Base-by-base conservation (phyloP, 1,140 invertebrate species). In the Drosophila mayri region DNA sequence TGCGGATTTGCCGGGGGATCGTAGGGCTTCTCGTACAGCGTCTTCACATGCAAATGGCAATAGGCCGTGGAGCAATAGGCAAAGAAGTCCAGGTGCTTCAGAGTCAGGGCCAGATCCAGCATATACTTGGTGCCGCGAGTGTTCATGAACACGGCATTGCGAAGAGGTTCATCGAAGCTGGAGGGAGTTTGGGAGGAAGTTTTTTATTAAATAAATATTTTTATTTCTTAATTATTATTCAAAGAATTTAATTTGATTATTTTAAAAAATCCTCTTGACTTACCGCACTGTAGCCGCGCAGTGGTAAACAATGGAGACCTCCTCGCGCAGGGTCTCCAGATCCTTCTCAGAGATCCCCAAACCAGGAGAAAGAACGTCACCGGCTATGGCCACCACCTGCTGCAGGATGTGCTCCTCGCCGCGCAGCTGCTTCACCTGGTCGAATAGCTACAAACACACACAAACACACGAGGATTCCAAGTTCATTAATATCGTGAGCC, bases 1-100 rank as follows among this genome's bases (percentile, higher is more conserved):
- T 98, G 95, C 0, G 98, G 98, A 93, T 99, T 95, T 1, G 96
- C 95, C 14, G 97, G 97, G 0, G 98, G 97, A 37, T 96, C 96
- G 93, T 99, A 99, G 2, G 95, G 94, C 76, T 94, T 95, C 86
- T 96, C 96, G 61, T 94, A 94, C 8, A 96, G 92, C 14, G 96
- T 92, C 92, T 96, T 95, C 81, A 95, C 94, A 65, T 95, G 93
- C 18, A 95, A 93, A 64, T 95, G 95, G 62, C 95, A 95, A 83
- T 95, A 95, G 3, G 95, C 93, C 2, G 95, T 95, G 0, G 95
- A 95, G 14, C 95, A 93, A 79, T 95, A 94, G 52, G 93, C 92
- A 81, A 95, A 95, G 22, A 94, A 95, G 90, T 95, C 91, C 14
- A 97, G 91, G 22, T 97, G 94, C 83, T 96, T 96, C 93, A 97